Evolutionary conservation across 2,113 vertebrate genomes (phyloP), one percentile per base, ranked within the genome.

Genomic region (Gallinago paraguaiae): DNA sequence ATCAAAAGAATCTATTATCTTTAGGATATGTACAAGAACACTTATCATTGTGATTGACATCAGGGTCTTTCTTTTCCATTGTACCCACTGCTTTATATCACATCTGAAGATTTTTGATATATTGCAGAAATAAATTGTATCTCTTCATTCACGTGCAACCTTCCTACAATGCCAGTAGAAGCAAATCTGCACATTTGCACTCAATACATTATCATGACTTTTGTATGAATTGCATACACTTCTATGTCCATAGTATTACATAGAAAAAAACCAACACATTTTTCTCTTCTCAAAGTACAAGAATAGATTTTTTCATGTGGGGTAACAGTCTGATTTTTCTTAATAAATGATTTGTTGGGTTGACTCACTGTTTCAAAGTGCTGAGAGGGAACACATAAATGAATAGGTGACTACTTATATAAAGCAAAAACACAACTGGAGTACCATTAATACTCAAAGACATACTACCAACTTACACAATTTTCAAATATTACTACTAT

Each of bases 231-330:
- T 81, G 31, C 3, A 2, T 24, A 13, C 20, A 53, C 9, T 27
- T 57, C 14, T 67, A 18, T 10, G 60, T 61, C 23, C 22, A 45
- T 1, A 9, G n/a, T 15, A 45, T 7, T 46, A 48, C 10, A 60
- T 0, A 51, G 18, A 46, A 4, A 84, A 76, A 72, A 68, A 1
- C 0, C 10, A 82, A 37, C 30, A 28, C 17, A 30, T 23, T 23
- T 28, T 59, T 60, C n/a, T 64, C 43, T 46, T 79, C 31, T 56
- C 2, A 1, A 68, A 56, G 17, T 13, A 65, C 6, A 22, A 22
- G 20, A 48, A 48, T 22, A 48, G 46, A 22, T 48, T 48, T 48
- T 48, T 48, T 20, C 20, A 48, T 48, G 5, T 54, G 18, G 8
- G 39, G 9, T 61, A 22, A 80, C 17, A 63, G 13, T n/a, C 6